Conservation (phyloP, 2,888 invertebrate species). For the Hypselothyrea guttata region DNA sequence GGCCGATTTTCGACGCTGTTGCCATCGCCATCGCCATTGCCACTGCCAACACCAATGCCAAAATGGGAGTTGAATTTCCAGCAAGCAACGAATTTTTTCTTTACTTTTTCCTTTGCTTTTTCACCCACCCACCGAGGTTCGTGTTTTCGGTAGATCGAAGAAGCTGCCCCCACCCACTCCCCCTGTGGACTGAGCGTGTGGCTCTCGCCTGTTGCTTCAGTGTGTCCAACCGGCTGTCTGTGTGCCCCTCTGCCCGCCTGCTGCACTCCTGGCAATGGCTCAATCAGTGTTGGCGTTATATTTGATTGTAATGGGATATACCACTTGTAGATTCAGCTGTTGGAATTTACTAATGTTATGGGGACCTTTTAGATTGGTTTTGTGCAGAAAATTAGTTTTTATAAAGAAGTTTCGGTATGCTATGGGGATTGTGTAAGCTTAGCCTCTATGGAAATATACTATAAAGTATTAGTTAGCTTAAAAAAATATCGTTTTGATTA, state of each 20-base stretch:
- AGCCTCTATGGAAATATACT: too few species aligned
- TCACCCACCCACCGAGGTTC: constrained; percentile 40
- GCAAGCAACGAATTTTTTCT: constrained; percentile 66
- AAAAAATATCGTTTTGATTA: too few species aligned
- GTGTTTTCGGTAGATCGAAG: constrained; percentile 70
- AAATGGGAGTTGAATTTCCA: constrained; percentile 52
- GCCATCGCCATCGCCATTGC: constrained; percentile 8
- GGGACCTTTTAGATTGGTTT: too few species aligned
- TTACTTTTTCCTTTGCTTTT: constrained; percentile 36
- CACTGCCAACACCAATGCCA: constrained; percentile 4
- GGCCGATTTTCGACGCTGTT: constrained; percentile 75
- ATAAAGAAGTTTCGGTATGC: too few species aligned
- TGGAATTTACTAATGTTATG: too few species aligned
- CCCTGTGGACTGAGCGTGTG: constrained; percentile 6
- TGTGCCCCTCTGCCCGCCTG: constrained; percentile 2
- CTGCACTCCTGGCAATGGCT: constrained; percentile 58
- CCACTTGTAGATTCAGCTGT: constrained; percentile 67
- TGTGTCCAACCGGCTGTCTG: constrained; percentile 31
- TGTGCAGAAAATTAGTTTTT: too few species aligned
- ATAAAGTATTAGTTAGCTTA: too few species aligned
- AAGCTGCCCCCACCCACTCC: constrained; percentile 37
- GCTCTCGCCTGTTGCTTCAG: constrained; percentile 54
- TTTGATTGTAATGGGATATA: constrained; percentile 73
- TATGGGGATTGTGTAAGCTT: too few species aligned
- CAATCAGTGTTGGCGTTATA: constrained; percentile 71